Conservation (phyloP, 2,797 vertebrate species). For the Hoplostethus atlanticus region DNA sequence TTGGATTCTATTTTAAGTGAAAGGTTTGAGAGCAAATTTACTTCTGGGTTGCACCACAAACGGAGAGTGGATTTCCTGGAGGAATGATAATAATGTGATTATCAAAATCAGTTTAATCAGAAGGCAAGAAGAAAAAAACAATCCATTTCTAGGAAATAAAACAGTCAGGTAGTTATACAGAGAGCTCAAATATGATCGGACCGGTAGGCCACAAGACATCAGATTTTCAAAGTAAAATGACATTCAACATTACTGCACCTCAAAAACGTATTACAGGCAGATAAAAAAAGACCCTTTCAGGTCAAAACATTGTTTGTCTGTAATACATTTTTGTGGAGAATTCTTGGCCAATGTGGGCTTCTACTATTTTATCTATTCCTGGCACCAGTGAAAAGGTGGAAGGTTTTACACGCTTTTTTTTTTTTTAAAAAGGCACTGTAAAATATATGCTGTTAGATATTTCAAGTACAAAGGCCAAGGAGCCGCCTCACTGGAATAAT, state of each 20-base stretch:
- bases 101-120: conserved; percentile 23
- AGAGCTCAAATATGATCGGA: background rate
- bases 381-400: background rate
- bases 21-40: conserved; percentile 26
- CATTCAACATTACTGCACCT: background rate
- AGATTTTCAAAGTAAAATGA: background rate
- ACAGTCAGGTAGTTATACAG: too few species aligned
- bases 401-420: background rate
- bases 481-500: background rate
- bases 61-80: conserved; percentile 2
- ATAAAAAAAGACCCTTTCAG: background rate
- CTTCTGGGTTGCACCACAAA: conserved; percentile 7
- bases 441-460: background rate
- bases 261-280: background rate
- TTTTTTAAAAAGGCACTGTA: background rate
- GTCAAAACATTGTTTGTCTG: background rate
- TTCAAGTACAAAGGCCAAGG: background rate
- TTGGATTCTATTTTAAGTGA: conserved; percentile 21
- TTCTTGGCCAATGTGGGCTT: background rate
- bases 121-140: conserved; percentile 13
- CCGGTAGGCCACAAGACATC: background rate
- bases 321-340: background rate
- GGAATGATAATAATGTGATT: conserved; percentile 19
- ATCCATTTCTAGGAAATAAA: background rate
- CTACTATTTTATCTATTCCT: background rate